Conservation (phyloP, 2,888 invertebrate species). For the Catocala fraxini region DNA sequence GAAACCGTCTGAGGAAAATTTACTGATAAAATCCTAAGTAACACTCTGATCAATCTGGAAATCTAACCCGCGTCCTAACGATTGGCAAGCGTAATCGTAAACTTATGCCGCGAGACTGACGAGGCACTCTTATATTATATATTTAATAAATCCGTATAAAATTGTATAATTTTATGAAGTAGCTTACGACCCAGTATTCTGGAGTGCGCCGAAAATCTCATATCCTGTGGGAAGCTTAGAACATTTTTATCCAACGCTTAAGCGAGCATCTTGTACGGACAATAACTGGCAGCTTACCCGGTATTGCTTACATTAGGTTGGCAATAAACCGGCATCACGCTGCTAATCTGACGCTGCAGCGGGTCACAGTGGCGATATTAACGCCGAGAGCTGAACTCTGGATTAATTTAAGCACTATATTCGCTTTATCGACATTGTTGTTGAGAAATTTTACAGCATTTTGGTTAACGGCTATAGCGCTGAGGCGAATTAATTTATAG, state of each 20-base stretch:
- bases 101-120: no score
- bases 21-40: no score
- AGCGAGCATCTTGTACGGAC: slow-evolving; percentile 48
- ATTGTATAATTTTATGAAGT: no score
- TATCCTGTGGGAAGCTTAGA: slow-evolving; percentile 36
- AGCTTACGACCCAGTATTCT: not conserved
- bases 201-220: slow-evolving; percentile 14
- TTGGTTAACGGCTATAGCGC: not conserved
- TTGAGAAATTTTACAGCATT: slow-evolving; percentile 8
- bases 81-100: no score
- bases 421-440: slow-evolving; percentile 47
- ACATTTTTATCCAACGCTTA: slow-evolving; percentile 41
- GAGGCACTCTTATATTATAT: no score
- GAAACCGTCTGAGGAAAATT: no score
- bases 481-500: not conserved
- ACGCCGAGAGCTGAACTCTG: slow-evolving; percentile 41
- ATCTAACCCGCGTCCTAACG: no score
- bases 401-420: slow-evolving; percentile 56
- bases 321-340: slow-evolving; percentile 64
- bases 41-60: no score
- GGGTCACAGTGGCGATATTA: slow-evolving; percentile 58
- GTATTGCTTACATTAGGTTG: slow-evolving; percentile 52
- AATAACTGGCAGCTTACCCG: slow-evolving; percentile 52
- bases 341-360: slow-evolving; percentile 61
- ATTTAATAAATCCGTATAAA: no score